These are phyloP conservation scores for Heliconius hermathena DNA, from an alignment of 1,140 invertebrate species.

Conservation along the genomic window DNA sequence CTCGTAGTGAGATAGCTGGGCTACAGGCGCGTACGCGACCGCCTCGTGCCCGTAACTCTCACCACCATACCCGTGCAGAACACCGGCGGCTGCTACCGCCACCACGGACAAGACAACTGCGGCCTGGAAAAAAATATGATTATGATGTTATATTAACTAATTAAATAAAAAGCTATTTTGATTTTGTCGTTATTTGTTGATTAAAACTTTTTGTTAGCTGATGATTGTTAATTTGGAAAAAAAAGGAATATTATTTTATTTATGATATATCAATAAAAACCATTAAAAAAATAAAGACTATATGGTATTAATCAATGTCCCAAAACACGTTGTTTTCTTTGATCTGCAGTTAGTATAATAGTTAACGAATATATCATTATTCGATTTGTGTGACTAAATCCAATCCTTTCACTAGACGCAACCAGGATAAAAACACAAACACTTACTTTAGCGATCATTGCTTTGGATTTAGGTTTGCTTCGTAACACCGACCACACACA, in stretches of 20 bases:
- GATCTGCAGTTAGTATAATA: neutral
- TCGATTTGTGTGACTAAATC: conserved; percentile 20
- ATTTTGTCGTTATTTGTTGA: neutral
- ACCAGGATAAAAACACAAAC: conserved; percentile 58
- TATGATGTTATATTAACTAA: neutral
- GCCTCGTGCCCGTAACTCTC: conserved; percentile 67
- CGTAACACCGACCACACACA: conserved; percentile 75
- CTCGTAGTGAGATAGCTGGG: conserved; percentile 54
- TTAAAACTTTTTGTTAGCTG: neutral
- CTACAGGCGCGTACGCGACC: conserved; percentile 65
- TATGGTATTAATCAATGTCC: too few relatives aligned
- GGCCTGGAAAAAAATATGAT: conserved; percentile 41
- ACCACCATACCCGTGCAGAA: conserved; percentile 60
- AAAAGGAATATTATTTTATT: neutral
- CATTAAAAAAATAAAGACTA: too few relatives aligned
- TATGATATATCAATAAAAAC: too few relatives aligned
- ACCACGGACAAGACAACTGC: conserved; percentile 70
- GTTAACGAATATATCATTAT: neutral
- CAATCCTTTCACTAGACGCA: conserved; percentile 65
- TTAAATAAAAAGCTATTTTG: neutral
- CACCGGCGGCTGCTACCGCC: conserved; percentile 66
- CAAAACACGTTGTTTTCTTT: neutral
- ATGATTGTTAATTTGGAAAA: neutral
- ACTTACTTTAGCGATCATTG: conserved; percentile 81
- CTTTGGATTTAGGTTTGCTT: conserved; percentile 76